Evolutionary conservation across 1,140 invertebrate genomes (phyloP).

Genomic region (Limonius californicus): DNA sequence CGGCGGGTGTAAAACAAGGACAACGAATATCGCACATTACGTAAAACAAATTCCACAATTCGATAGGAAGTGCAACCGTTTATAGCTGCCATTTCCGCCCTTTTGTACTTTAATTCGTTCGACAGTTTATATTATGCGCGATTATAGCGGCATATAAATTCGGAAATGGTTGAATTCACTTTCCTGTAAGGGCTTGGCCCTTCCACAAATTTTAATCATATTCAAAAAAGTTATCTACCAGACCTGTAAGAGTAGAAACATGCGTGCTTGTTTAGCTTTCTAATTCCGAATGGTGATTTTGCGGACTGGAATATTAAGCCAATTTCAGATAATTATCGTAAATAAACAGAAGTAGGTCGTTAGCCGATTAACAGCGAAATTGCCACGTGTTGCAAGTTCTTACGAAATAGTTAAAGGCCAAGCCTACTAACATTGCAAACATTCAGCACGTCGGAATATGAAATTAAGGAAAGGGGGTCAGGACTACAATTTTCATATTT

Average conservation of each 20-base stretch:
- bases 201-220: too few species aligned
- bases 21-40: background rate
- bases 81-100: conserved; percentile 7
- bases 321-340: conserved; percentile 7
- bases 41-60: conserved; percentile 1
- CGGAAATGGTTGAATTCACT: conserved; percentile 8
- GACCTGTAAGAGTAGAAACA: too few species aligned
- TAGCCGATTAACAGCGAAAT: conserved; percentile 11
- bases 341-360: conserved; percentile 4
- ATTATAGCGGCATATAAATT: background rate
- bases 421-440: conserved; percentile 9
- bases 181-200: background rate
- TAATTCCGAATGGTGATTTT: background rate
- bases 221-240: too few species aligned
- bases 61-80: conserved; percentile 9
- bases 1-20: background rate
- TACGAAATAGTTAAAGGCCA: conserved; percentile 7
- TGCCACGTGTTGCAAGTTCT: conserved; percentile 13
- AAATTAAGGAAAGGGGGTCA: conserved; percentile 10
- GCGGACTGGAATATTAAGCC: background rate
- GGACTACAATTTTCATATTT: background rate
- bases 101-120: conserved; percentile 10
- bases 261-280: background rate
- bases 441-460: conserved; percentile 7
- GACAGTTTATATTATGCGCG: conserved; percentile 6